Evolutionary conservation across 2,797 vertebrate genomes (phyloP).

Genomic region (Lithobates pipiens): DNA sequence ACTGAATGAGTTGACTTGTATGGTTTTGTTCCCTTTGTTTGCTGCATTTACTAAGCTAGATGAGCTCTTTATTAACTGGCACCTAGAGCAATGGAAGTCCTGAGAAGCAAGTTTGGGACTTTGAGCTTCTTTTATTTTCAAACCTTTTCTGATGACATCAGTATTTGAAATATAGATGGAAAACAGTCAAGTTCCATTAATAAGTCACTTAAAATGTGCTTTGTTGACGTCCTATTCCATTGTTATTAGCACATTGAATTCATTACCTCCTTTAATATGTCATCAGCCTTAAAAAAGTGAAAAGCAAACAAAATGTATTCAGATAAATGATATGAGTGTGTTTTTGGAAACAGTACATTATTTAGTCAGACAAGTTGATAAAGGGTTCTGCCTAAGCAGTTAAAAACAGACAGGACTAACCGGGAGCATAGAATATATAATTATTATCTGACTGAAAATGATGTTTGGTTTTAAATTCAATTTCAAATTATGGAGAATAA

Average conservation of each 20-base stretch:
- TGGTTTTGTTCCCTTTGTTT: no score
- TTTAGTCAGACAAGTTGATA: slow-evolving; percentile 13
- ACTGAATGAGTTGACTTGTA: no score
- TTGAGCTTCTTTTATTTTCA: background rate
- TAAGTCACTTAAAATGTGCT: background rate
- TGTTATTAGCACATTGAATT: background rate
- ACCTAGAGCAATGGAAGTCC: no score
- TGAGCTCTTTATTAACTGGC: no score
- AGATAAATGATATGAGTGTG: background rate
- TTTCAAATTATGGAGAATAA: slow-evolving; percentile 32
- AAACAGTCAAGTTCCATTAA: no score
- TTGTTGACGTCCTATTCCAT: background rate
- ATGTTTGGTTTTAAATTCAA: slow-evolving; percentile 53
- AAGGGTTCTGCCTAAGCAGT: slow-evolving; percentile 6
- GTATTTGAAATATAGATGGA: background rate
- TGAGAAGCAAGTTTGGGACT: no score
- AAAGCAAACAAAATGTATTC: background rate
- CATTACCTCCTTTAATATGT: background rate
- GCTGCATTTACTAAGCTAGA: no score
- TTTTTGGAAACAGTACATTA: background rate
- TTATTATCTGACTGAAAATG: slow-evolving; percentile 36
- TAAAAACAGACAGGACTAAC: background rate
- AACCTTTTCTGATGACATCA: background rate
- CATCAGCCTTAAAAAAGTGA: background rate
- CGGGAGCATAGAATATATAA: background rate